A percentile compares a stretch with the other conserved stretches of the same genome.
Evolutionary conservation across 2,888 invertebrate species (phyloP).

Genomic region (Tinea trinotella): DNA sequence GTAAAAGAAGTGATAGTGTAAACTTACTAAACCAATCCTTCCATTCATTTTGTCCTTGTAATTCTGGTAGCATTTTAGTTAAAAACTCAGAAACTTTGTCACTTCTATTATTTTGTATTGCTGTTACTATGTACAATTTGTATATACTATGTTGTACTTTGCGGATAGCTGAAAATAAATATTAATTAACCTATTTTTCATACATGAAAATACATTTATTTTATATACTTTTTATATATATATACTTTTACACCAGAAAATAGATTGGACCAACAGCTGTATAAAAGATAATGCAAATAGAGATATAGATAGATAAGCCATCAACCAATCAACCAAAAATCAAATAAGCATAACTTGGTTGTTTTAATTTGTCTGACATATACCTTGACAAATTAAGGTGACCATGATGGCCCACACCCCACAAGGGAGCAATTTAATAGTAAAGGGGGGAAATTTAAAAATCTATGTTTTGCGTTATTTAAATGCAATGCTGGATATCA

Average conservation of each 20-base stretch:
- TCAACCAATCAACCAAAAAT: too few relatives aligned
- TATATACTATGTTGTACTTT: conserved; percentile 89
- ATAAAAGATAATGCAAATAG: not conserved
- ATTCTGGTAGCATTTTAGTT: conserved; percentile 85
- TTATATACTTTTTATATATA: conserved; percentile 15
- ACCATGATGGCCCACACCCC: too few relatives aligned
- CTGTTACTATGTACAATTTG: conserved; percentile 92
- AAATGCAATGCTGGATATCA: too few relatives aligned
- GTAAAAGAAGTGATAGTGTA: not conserved
- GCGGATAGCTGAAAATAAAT: conserved; percentile 72
- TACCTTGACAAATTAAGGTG: too few relatives aligned
- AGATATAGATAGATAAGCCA: too few relatives aligned
- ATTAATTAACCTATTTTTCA: not conserved
- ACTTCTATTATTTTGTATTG: conserved; percentile 75
- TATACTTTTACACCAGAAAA: conserved; percentile 1
- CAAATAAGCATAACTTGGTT: too few relatives aligned
- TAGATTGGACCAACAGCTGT: too few relatives aligned
- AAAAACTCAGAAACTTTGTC: conserved; percentile 94
- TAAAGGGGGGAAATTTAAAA: too few relatives aligned
- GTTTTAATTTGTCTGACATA: too few relatives aligned
- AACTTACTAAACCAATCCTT: conserved; percentile 97
- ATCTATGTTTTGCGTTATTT: too few relatives aligned
- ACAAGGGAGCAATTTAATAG: too few relatives aligned
- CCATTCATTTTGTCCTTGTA: conserved; percentile 94
- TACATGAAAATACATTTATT: not conserved